Evolutionary conservation across 2,888 invertebrate genomes (phyloP).

Genomic region (Caprella mutica): DNA sequence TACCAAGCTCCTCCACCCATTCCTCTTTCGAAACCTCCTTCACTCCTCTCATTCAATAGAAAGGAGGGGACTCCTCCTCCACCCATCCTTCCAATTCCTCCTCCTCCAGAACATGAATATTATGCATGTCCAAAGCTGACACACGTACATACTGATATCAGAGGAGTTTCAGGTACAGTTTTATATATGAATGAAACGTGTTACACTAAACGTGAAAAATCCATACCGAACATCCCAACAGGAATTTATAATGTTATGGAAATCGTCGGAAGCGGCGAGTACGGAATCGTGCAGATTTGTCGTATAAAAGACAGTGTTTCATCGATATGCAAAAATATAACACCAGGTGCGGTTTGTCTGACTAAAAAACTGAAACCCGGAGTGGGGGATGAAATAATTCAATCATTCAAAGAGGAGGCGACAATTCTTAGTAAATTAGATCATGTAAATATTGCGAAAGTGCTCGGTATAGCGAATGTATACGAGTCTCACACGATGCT

Average conservation of each 20-base stretch:
- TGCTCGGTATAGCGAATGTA: slow-evolving; percentile 42
- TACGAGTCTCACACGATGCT: slow-evolving; percentile 43
- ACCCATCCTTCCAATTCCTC: slow-evolving; percentile 17
- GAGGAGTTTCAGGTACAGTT: slow-evolving; percentile 26
- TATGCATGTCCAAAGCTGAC: slow-evolving; percentile 20
- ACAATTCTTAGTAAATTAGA: slow-evolving; percentile 43
- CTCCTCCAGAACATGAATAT: slow-evolving; percentile 29
- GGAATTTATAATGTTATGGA: slow-evolving; percentile 17
- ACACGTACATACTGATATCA: slow-evolving; percentile 19
- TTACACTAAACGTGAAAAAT: slow-evolving; percentile 1
- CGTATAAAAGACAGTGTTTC: slow-evolving; percentile 9
- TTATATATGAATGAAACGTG: slow-evolving; percentile 11
- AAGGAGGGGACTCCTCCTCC: slow-evolving; percentile 13
- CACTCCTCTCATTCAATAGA: slow-evolving; percentile 10
- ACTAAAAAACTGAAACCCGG: slow-evolving; percentile 14
- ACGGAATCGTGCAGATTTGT: slow-evolving; percentile 22
- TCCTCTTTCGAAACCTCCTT: slow-evolving; percentile 25
- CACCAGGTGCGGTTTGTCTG: slow-evolving; percentile 9
- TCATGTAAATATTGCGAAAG: slow-evolving; percentile 43
- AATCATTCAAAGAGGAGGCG: slow-evolving; percentile 44
- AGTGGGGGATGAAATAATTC: slow-evolving; percentile 36
- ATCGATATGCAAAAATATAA: background rate
- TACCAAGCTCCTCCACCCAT: slow-evolving; percentile 26
- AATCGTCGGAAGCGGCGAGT: slow-evolving; percentile 29
- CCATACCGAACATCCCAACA: slow-evolving; percentile 10